A percentile compares a stretch with the other conserved stretches of the same genome.
Evolutionary conservation across 2,113 vertebrate species (phyloP).

Genomic region (Scomber japonicus): DNA sequence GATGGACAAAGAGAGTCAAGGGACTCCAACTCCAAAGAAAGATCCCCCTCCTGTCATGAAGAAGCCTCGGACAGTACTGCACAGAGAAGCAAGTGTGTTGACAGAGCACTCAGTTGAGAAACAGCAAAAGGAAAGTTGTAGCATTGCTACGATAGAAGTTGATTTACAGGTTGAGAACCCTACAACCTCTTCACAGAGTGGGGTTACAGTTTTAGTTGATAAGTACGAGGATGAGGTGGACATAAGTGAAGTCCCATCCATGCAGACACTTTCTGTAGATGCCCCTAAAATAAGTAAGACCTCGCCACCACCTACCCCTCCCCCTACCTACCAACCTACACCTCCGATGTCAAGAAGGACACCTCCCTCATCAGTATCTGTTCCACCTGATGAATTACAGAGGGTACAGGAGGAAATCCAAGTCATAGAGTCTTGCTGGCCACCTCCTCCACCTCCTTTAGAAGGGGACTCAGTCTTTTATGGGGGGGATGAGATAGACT

Average conservation of each 20-base stretch:
- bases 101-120: conserved; percentile 31
- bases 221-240: conserved; percentile 8
- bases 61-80: conserved; percentile 53
- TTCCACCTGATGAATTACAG: conserved; percentile 48
- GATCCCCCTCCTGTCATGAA: conserved; percentile 77
- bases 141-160: conserved; percentile 23
- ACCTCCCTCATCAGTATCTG: conserved; percentile 55
- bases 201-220: conserved; percentile 8
- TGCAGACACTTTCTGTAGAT: conserved; percentile 56
- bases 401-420: conserved; percentile 65
- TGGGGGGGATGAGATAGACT: conserved; percentile 89
- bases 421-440: conserved; percentile 84
- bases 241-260: conserved; percentile 25
- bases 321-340: conserved; percentile 90
- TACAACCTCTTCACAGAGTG: conserved; percentile 9
- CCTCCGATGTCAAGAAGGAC: conserved; percentile 88
- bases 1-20: conserved; percentile 37
- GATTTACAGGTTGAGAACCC: conserved; percentile 30
- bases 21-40: conserved; percentile 53
- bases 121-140: conserved; percentile 12
- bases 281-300: conserved; percentile 49
- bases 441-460: conserved; percentile 89
- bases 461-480: conserved; percentile 90
- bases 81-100: conserved; percentile 42
- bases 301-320: conserved; percentile 90